A percentile compares a stretch with the other conserved stretches of the same genome.
These are phyloP conservation scores for Sitta europaea DNA, from an alignment of 2,113 vertebrate species.

Conservation along the genomic window DNA sequence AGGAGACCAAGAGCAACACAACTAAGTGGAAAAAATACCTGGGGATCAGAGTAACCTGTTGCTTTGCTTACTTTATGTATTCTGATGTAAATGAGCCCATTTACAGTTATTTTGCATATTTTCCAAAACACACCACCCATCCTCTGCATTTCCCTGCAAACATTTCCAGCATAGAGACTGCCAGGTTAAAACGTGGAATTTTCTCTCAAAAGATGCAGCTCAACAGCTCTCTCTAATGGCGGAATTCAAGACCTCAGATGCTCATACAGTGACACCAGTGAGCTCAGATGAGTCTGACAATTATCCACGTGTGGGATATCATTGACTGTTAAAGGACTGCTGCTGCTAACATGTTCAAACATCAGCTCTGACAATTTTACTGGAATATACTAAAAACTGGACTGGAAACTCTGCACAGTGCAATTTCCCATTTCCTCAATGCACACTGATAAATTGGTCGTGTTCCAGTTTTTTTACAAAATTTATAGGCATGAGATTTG, in stretches of 20 bases:
- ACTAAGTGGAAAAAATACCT: not conserved
- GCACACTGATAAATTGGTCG: not conserved
- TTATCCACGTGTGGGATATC: not conserved
- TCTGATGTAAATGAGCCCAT: not conserved
- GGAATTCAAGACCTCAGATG: not conserved
- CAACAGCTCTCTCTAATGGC: slow-evolving; percentile 23
- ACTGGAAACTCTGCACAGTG: not conserved
- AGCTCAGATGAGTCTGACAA: not conserved
- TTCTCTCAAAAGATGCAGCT: not conserved
- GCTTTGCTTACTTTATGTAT: not conserved
- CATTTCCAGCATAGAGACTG: not conserved
- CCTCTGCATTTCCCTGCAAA: not conserved
- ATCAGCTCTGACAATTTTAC: not conserved
- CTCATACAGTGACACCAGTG: accelerated
- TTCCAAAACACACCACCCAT: not conserved
- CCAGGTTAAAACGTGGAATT: not conserved
- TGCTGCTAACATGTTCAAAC: not conserved
- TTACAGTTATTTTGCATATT: not conserved
- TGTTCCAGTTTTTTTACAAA: not conserved
- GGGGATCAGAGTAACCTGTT: not conserved
- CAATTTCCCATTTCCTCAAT: not conserved
- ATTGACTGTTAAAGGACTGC: not conserved
- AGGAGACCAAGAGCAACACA: not conserved
- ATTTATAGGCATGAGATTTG: not conserved
- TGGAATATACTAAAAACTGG: not conserved